These are phyloP conservation scores for Python bivittatus DNA, from an alignment of 2,113 vertebrate genomes.

Conservation along the genomic window DNA sequence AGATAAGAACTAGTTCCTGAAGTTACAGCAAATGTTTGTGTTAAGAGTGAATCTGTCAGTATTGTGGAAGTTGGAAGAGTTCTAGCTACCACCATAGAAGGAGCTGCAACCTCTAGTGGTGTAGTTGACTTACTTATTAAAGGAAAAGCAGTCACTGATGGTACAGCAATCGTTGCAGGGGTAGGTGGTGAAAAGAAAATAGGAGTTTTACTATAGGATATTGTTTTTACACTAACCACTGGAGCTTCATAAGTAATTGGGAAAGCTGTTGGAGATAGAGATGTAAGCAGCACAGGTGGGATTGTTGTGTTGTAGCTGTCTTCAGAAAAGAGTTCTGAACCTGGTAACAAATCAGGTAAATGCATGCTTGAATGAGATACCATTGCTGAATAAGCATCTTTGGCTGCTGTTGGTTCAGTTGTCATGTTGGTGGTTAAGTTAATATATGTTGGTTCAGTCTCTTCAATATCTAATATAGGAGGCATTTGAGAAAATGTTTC, in stretches of 20 bases:
- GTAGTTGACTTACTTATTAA: not conserved
- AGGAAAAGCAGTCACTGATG: not conserved
- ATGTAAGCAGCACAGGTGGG: slow-evolving; percentile 38
- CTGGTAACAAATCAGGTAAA: slow-evolving; percentile 45
- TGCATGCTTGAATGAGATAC: slow-evolving; percentile 34
- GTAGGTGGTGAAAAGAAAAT: not conserved
- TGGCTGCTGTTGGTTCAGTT: slow-evolving; percentile 26
- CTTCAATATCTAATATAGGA: slow-evolving; percentile 35
- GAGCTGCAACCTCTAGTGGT: slow-evolving; percentile 5
- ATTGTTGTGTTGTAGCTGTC: slow-evolving; percentile 42
- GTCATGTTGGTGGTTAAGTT: slow-evolving; percentile 35
- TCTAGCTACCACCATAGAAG: slow-evolving; percentile 33
- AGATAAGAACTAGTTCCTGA: slow-evolving; percentile 6
- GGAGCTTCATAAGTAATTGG: slow-evolving; percentile 32
- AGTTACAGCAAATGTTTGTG: not conserved
- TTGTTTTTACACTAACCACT: slow-evolving; percentile 29
- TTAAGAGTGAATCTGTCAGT: not conserved
- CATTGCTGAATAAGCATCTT: slow-evolving; percentile 25
- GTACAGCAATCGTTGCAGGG: not conserved
- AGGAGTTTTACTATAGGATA: not conserved
- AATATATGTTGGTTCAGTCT: slow-evolving; percentile 4
- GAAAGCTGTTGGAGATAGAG: slow-evolving; percentile 47
- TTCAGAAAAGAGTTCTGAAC: slow-evolving; percentile 45
- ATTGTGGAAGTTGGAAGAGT: slow-evolving; percentile 18
- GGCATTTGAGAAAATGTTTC: slow-evolving; percentile 43